Evolutionary conservation across 2,888 invertebrate genomes (phyloP), one percentile per base, ranked within the genome.

Genomic region (Sceliomorpha sp.): DNA sequence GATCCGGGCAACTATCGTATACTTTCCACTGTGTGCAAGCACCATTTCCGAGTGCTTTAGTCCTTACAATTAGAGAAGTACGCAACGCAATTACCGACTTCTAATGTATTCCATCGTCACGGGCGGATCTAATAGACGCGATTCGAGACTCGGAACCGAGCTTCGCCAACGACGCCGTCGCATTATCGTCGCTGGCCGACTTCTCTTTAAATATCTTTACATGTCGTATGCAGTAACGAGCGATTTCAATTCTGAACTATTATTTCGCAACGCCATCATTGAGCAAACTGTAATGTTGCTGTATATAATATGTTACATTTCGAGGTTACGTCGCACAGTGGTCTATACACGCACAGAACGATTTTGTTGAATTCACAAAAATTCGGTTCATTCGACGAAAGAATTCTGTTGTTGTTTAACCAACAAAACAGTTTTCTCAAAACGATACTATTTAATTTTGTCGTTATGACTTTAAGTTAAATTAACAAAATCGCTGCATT

Each of bases 41-140:
- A 9, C 47, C 42, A 40, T 62, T 66, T 48, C 66, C 32, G 37
- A 60, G 63, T 53, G 32, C 44, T 60, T 60, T 60, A 44, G 62
- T 55, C 48, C 55, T 59, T 53, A 45, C 58, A 69, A 69, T 69
- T 69, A 69, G 58, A 69, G 63, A 63, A 63, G 69, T 69, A 69
- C 58, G 59, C 69, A 63, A 63, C 37, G 51, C 69, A 63, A 69
- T 69, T 69, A 69, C 68, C 37, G 58, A 51, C 48, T 58, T 45
- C 50, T 51, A 67, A 55, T 63, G 50, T 71, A 67, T 59, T 66
- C 66, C 44, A 62, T 51, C 47, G 58, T 58, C 58, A 62, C 56
- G 47, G 48, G 36, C 66, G 47, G 47, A 47, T 51, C 64, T 70
- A 56, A 64, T 66, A 60, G 50, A 32, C 40, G 47, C 32, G 50